These are phyloP conservation scores for Sialis lutaria DNA, from an alignment of 2,888 invertebrate species.

Conservation along the genomic window DNA sequence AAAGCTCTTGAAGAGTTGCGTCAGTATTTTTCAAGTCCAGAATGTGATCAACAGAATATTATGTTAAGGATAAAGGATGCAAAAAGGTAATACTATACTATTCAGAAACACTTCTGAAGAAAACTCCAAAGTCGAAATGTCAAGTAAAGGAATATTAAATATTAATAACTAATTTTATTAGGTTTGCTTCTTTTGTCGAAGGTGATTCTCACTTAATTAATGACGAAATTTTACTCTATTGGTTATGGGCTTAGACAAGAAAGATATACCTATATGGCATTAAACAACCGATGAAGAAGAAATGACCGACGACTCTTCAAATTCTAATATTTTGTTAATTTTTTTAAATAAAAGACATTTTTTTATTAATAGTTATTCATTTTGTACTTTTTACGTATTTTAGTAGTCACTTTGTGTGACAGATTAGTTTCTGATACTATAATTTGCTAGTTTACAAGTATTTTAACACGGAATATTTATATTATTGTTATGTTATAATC, in stretches of 20 bases:
- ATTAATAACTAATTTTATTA: conserved; percentile 18
- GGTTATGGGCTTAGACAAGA: conserved; percentile 18
- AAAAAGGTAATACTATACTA: conserved; percentile 32
- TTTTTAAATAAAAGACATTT: no score
- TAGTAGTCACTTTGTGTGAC: no score
- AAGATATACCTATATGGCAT: conserved; percentile 42
- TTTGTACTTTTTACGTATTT: no score
- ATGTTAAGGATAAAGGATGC: conserved; percentile 54
- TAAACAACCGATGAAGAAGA: conserved; percentile 21
- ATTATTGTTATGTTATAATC: no score
- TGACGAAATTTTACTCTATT: conserved; percentile 38
- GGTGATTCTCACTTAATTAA: conserved; percentile 69
- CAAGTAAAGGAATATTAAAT: no score
- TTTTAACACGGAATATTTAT: no score
- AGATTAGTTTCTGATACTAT: no score
- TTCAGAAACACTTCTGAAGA: neutral
- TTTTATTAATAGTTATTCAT: no score
- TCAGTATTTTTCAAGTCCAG: conserved; percentile 71
- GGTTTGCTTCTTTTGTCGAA: conserved; percentile 80
- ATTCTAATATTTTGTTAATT: neutral
- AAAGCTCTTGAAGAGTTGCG: conserved; percentile 65
- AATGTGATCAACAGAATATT: conserved; percentile 79
- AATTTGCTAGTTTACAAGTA: no score
- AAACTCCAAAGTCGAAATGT: neutral
- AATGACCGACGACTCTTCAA: conserved; percentile 10